A percentile compares a stretch with the other conserved stretches of the same genome.
Evolutionary conservation across 2,888 invertebrate genomes (phyloP).

Genomic region (Aleiodes leptofemur): DNA sequence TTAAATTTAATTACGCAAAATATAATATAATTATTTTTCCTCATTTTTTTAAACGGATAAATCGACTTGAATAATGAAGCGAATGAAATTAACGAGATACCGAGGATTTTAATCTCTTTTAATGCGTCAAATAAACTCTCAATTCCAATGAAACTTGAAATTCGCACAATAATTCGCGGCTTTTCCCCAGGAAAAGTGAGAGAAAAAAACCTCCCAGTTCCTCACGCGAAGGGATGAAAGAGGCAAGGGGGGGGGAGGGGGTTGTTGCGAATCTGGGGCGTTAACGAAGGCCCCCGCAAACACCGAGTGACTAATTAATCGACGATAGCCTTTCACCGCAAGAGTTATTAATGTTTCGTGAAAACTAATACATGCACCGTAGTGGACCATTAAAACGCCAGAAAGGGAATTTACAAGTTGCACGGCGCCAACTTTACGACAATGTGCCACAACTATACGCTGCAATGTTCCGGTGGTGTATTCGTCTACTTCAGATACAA

Average conservation of each 20-base stretch:
- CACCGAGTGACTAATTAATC: constrained; percentile 68
- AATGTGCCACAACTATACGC: constrained; percentile 60
- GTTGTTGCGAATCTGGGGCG: constrained; percentile 49
- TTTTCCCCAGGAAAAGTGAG: too few relatives aligned
- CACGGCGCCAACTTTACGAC: constrained; percentile 70
- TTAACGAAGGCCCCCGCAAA: constrained; percentile 51
- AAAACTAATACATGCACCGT: constrained; percentile 71
- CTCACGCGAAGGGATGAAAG: constrained; percentile 38
- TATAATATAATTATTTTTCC: too few relatives aligned
- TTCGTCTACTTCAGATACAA: constrained; percentile 25
- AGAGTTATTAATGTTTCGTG: constrained; percentile 72
- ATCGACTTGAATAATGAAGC: too few relatives aligned
- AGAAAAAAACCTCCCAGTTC: not conserved
- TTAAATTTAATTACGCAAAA: too few relatives aligned
- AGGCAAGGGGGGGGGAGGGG: not conserved
- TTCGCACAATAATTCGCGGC: too few relatives aligned
- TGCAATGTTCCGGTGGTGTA: constrained; percentile 27
- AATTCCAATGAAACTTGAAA: too few relatives aligned
- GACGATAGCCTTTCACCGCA: constrained; percentile 68
- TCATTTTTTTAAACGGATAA: too few relatives aligned
- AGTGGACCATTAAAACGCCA: constrained; percentile 73
- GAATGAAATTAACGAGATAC: too few relatives aligned
- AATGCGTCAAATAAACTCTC: too few relatives aligned
- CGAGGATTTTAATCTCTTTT: too few relatives aligned
- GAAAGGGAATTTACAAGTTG: constrained; percentile 64